Evolutionary conservation across 2,888 invertebrate genomes (phyloP).

Genomic region (Azorinus chamasolen): DNA sequence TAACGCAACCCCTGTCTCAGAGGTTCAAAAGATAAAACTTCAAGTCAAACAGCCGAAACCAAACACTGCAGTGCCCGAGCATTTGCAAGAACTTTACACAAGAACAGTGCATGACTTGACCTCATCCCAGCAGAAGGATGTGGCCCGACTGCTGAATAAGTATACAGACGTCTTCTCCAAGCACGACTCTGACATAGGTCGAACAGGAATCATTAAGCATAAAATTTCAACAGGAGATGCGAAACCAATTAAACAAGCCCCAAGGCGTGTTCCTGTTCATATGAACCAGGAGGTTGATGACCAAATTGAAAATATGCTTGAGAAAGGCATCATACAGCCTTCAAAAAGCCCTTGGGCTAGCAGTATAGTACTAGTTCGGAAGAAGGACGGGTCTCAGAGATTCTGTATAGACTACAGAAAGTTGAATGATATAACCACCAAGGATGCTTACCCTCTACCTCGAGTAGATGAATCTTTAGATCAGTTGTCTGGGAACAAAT

Average conservation of each 20-base stretch:
- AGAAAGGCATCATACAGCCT: conserved; percentile 48
- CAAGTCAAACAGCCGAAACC: too few relatives aligned
- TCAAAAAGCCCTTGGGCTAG: conserved; percentile 47
- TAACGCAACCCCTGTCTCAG: conserved; percentile 13
- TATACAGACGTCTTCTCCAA: conserved; percentile 31
- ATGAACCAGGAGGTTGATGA: too few relatives aligned
- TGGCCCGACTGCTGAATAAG: conserved; percentile 23
- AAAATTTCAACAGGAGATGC: conserved; percentile 46
- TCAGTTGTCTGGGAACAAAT: conserved; percentile 48
- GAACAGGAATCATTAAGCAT: too few relatives aligned
- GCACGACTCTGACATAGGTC: conserved; percentile 24
- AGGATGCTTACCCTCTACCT: conserved; percentile 44
- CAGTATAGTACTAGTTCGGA: conserved; percentile 38
- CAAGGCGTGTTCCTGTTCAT: too few relatives aligned
- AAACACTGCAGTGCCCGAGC: too few relatives aligned
- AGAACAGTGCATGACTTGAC: not conserved
- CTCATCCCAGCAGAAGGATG: conserved; percentile 7
- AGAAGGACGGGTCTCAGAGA: conserved; percentile 35
- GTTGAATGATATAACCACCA: conserved; percentile 29
- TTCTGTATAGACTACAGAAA: conserved; percentile 44
- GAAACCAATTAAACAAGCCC: conserved; percentile 48
- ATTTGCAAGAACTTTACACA: conserved; percentile 6
- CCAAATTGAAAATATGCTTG: too few relatives aligned
- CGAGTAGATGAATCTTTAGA: conserved; percentile 58
- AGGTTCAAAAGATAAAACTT: too few relatives aligned